Percentiles rank a stretch among this genome's conserved stretches.
Evolutionary conservation across 2,113 vertebrate genomes (phyloP).

Genomic region (Actenoides hombroni): DNA sequence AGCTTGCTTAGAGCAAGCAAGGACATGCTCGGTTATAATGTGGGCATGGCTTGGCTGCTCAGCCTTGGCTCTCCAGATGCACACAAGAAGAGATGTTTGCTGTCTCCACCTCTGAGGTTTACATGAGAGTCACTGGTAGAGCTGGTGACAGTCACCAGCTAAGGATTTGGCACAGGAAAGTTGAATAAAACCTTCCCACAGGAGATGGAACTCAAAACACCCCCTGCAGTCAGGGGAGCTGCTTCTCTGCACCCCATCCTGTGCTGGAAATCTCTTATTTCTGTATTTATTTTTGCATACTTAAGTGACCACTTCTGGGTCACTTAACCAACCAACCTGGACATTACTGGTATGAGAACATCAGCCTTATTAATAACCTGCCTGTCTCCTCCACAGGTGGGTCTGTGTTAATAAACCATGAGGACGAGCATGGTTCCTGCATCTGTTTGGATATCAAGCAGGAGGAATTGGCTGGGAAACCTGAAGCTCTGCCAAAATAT

Average conservation of each 20-base stretch:
- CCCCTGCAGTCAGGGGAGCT: accelerated
- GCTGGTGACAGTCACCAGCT: not conserved
- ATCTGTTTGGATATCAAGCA: not conserved
- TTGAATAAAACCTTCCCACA: not conserved
- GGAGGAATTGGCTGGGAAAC: not conserved
- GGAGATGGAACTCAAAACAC: not conserved
- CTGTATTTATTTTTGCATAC: not conserved
- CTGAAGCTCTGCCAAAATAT: not conserved
- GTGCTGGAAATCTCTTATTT: not conserved
- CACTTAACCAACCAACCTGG: not conserved
- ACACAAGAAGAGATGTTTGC: not conserved
- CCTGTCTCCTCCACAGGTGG: not conserved
- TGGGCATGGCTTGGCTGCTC: not conserved
- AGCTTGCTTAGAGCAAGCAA: not conserved
- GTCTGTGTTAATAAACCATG: not conserved
- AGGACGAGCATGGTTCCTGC: accelerated
- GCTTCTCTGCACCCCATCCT: not conserved
- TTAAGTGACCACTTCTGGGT: not conserved
- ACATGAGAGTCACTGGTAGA: not conserved
- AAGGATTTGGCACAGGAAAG: not conserved
- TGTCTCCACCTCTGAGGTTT: not conserved
- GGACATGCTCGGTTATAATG: not conserved
- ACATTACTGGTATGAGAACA: not conserved
- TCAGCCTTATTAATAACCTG: not conserved
- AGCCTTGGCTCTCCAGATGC: not conserved